These are phyloP conservation scores for Ariopsis seemanni DNA, from an alignment of 2,113 vertebrate species.

Conservation along the genomic window DNA sequence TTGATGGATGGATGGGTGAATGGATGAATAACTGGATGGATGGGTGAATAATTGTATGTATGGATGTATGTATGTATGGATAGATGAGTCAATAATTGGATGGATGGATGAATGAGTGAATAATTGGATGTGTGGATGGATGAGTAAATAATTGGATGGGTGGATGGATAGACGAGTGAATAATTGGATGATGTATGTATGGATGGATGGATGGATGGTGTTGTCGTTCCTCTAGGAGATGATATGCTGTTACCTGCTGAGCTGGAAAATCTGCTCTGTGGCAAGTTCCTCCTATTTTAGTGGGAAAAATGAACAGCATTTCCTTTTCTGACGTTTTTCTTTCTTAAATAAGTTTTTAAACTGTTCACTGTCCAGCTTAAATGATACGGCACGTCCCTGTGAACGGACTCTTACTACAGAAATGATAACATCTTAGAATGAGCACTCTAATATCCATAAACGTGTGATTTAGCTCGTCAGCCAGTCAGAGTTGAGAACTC, in stretches of 20 bases:
- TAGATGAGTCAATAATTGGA: no score
- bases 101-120: no score
- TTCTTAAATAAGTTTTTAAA: not conserved
- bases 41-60: no score
- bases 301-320: not conserved
- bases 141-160: not conserved
- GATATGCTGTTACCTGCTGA: constrained; percentile 56
- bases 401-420: no score
- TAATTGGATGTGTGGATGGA: not conserved
- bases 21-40: no score
- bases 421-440: no score
- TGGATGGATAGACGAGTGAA: not conserved
- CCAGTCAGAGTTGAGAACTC: not conserved
- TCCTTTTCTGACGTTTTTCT: not conserved
- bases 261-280: constrained; percentile 55
- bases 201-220: not conserved
- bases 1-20: no score
- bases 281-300: constrained; percentile 66
- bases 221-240: constrained; percentile 62
- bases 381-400: no score
- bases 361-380: not conserved
- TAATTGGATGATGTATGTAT: not conserved
- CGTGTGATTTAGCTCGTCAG: not conserved
- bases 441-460: not conserved
- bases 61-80: no score